Evolutionary conservation across 2,113 vertebrate species (phyloP).

Genomic region (Gymnarchus niloticus): DNA sequence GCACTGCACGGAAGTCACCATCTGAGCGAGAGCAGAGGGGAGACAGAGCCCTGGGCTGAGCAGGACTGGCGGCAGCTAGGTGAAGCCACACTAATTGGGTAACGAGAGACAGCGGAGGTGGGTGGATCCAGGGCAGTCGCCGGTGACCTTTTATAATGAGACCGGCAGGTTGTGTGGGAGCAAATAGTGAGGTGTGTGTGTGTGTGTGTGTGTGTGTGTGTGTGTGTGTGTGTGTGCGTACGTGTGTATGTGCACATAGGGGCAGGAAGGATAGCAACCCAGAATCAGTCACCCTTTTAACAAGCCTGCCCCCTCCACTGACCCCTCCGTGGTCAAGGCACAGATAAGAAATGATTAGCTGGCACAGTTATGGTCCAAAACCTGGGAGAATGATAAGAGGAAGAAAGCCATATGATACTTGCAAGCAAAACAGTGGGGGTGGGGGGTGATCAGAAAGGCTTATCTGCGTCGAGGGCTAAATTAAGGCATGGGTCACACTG

Average conservation of each 20-base stretch:
- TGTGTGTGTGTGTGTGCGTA: neutral
- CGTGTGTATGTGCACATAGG: neutral
- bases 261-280: no score
- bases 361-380: no score
- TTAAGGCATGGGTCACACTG: neutral
- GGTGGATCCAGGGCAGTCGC: neutral
- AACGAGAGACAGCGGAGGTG: neutral
- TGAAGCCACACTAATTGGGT: neutral
- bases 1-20: neutral
- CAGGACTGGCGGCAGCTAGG: neutral
- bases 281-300: conserved; percentile 5
- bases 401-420: neutral
- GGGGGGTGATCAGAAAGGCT: neutral
- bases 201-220: neutral
- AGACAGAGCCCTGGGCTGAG: neutral
- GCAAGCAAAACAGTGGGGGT: neutral
- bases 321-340: no score
- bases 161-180: neutral
- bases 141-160: neutral
- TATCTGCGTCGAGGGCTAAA: neutral
- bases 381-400: neutral
- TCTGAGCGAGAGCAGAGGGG: neutral
- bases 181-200: neutral
- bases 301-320: neutral
- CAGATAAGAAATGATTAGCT: neutral